Evolutionary conservation across 2,888 invertebrate genomes (phyloP).

Genomic region (Polyommatus iphigenia): DNA sequence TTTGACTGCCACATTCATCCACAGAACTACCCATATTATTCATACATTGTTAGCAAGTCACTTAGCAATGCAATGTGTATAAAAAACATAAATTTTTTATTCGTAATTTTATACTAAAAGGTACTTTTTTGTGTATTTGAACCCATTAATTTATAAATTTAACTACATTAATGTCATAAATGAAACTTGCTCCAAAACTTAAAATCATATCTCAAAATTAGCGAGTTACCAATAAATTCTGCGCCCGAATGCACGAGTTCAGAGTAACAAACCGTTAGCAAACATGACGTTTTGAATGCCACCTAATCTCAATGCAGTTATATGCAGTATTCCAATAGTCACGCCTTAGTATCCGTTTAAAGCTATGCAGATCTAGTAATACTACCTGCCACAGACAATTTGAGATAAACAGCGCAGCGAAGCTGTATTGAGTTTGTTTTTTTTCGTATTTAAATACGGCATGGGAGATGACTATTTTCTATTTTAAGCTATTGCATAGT

Average conservation of each 20-base stretch:
- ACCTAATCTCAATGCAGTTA: conserved; percentile 12
- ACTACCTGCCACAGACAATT: not conserved
- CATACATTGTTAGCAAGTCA: too few species aligned
- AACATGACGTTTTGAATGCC: conserved; percentile 15
- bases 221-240: not conserved
- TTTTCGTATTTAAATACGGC: not conserved
- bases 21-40: too few species aligned
- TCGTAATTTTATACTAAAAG: too few species aligned
- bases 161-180: not conserved
- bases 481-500: too few species aligned
- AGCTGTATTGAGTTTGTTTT: not conserved
- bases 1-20: too few species aligned
- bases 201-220: not conserved
- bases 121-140: not conserved
- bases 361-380: not conserved
- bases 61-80: too few species aligned
- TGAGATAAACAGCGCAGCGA: not conserved
- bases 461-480: too few species aligned
- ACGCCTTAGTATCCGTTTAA: conserved; percentile 9
- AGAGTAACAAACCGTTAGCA: not conserved
- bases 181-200: not conserved
- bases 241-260: not conserved
- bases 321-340: conserved; percentile 3
- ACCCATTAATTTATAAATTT: not conserved
- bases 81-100: too few species aligned